A percentile compares a stretch with the other conserved stretches of the same genome.
phyloP scores from a whole-genome alignment of 2,113 vertebrate species.

The Embiotoca jacksoni region DNA sequence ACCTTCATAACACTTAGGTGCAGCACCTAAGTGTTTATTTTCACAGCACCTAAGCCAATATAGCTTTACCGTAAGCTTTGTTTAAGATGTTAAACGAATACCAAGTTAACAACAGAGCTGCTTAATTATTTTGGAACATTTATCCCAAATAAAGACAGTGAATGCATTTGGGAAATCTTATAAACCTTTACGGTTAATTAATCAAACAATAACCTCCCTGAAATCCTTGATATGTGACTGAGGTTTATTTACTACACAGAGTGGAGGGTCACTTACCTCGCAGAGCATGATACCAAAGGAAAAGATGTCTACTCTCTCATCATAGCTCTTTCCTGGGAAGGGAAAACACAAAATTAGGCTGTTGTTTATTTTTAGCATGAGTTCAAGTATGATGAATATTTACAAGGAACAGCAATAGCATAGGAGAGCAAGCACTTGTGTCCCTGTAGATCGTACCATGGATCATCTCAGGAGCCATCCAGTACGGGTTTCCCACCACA shows the following conservation, averaged over 20 bases:
- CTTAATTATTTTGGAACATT: background rate
- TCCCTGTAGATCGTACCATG: slow-evolving; percentile 86
- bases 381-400: background rate
- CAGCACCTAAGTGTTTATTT: too few species aligned
- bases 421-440: background rate
- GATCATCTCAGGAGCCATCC: slow-evolving; percentile 99
- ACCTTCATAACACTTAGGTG: too few species aligned
- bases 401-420: background rate
- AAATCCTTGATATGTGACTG: background rate
- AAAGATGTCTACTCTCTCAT: slow-evolving; percentile 98
- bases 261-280: slow-evolving; percentile 86
- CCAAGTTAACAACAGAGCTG: background rate
- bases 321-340: slow-evolving; percentile 91
- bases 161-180: background rate
- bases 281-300: slow-evolving; percentile 99
- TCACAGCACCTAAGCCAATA: too few species aligned
- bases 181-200: background rate
- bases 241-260: slow-evolving; percentile 8
- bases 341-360: slow-evolving; percentile 9
- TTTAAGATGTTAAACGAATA: background rate
- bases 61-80: too few species aligned
- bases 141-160: background rate
- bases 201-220: background rate
- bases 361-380: background rate
- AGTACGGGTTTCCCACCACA: slow-evolving; percentile 98